Evolutionary conservation across 1,140 invertebrate genomes (phyloP).

Genomic region (Zaprionus lachaisei): DNA sequence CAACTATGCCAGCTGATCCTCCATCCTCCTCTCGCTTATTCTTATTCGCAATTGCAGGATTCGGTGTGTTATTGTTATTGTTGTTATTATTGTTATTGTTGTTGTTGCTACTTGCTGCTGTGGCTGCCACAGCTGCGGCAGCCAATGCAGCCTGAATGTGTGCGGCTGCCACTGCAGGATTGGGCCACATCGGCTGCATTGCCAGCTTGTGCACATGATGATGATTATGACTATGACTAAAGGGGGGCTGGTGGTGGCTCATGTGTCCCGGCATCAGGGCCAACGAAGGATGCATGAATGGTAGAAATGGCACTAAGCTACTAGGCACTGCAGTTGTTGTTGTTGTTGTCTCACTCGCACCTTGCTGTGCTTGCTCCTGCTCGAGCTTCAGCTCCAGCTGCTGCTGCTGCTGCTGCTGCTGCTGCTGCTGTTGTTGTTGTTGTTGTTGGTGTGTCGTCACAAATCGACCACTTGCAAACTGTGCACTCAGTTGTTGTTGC

Average conservation of each 20-base stretch:
- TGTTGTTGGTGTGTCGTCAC: slow-evolving; percentile 6
- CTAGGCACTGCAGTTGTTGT: slow-evolving; percentile 17
- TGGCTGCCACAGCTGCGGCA: slow-evolving; percentile 70
- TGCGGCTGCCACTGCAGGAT: slow-evolving; percentile 75
- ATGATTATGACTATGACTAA: slow-evolving; percentile 22
- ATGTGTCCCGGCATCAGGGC: slow-evolving; percentile 50
- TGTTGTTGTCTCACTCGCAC: background rate
- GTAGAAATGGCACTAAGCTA: slow-evolving; percentile 67
- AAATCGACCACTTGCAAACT: slow-evolving; percentile 49
- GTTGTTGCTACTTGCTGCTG: slow-evolving; percentile 51
- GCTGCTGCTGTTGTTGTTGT: background rate
- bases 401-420: too few relatives aligned
- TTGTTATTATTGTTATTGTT: slow-evolving; percentile 32
- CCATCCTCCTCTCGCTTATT: slow-evolving; percentile 4
- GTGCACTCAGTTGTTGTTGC: slow-evolving; percentile 64
- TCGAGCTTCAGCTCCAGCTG: too few relatives aligned
- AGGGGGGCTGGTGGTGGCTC: slow-evolving; percentile 25
- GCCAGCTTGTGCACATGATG: slow-evolving; percentile 52
- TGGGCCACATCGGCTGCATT: slow-evolving; percentile 75
- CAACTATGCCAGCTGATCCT: background rate
- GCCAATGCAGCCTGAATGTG: slow-evolving; percentile 80
- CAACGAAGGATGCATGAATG: slow-evolving; percentile 65
- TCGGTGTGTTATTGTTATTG: slow-evolving; percentile 38
- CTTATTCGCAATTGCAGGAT: slow-evolving; percentile 19
- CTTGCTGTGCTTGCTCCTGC: slow-evolving; percentile 24